These are phyloP conservation scores for Platysteira castanea DNA, from an alignment of 2,113 vertebrate genomes.

Conservation along the genomic window DNA sequence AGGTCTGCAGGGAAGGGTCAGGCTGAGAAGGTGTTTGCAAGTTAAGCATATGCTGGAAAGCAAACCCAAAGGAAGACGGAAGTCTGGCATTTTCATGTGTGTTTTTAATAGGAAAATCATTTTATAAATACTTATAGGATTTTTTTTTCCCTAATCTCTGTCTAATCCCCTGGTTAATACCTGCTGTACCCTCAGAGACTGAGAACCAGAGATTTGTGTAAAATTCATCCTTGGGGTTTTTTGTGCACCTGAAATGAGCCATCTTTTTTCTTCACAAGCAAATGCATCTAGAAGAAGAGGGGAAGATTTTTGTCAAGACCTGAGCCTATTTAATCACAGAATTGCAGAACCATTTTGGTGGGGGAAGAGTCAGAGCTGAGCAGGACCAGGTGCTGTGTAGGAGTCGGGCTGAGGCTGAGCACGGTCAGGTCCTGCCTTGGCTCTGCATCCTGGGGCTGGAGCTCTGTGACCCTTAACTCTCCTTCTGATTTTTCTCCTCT, in stretches of 20 bases:
- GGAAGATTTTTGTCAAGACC: background rate
- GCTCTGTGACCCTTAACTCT: background rate
- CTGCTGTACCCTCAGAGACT: fast-evolving
- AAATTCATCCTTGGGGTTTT: background rate
- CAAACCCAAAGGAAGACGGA: background rate
- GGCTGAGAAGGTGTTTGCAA: background rate
- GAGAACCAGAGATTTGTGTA: background rate
- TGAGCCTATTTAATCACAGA: background rate
- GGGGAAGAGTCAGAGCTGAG: background rate
- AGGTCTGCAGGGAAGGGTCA: background rate
- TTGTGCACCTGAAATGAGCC: background rate
- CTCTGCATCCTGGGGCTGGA: fast-evolving
- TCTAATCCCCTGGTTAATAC: background rate
- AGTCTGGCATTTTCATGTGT: fast-evolving
- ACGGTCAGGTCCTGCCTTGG: background rate
- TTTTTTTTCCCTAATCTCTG: background rate
- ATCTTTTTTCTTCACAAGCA: background rate
- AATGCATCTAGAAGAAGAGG: background rate
- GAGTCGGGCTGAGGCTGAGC: background rate
- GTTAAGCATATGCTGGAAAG: background rate
- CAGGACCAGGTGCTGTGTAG: background rate
- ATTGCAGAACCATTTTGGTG: background rate
- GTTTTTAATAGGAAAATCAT: background rate
- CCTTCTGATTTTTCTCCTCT: background rate
- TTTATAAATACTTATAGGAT: background rate